Base-by-base conservation (phyloP, 92 coral and sea anemone genomes). In the Epizoanthus ramosus region DNA sequence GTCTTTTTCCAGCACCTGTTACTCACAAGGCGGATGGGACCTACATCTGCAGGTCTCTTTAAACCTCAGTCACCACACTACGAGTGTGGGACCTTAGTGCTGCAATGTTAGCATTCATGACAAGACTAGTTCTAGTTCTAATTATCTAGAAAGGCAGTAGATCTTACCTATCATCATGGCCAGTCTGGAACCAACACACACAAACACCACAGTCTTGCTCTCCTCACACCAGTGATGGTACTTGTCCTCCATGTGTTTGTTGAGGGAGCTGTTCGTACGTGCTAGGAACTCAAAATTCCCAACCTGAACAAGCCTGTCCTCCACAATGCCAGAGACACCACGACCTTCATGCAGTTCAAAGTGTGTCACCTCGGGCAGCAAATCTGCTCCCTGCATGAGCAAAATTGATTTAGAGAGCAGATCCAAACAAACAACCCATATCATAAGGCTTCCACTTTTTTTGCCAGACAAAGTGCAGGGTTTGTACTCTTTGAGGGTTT, bases 201-300 rank as follows among this genome's bases (percentile, higher is more conserved):
- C 93, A 69, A 97, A 97, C 63, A 97, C 89, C 67, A 97, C 99
- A 3, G 99, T 97, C 90, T 97, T 97, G 76, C 98, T 94, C 82
- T 97, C 99, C 64, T 80, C 85, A 50, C 92, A 77, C 97, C 94
- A 97, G 68, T 73, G 39, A 67, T 63, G 74, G 58, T 90, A 97
- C 47, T 89, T 92, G 18, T 75, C 88, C 35, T 85, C 75, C 92
- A 86, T 90, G 80, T 71, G 63, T 35, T 72, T 75, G 71, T 22
- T 64, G 56, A 94, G 86, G 3, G 85, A 60, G 22, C 85, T 91
- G 18, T 85, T 80, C 8, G 86, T 85, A 24, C 73, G 83, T 9
- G 86, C 85, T 43, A 92, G 79, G 87, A 97, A 85, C 41, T 92
- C 91, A 16, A 56, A 73, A 79, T 97, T 97, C 3, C 99, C 99